Conservation (phyloP, 1,140 invertebrate species). For the Apis laboriosa region DNA sequence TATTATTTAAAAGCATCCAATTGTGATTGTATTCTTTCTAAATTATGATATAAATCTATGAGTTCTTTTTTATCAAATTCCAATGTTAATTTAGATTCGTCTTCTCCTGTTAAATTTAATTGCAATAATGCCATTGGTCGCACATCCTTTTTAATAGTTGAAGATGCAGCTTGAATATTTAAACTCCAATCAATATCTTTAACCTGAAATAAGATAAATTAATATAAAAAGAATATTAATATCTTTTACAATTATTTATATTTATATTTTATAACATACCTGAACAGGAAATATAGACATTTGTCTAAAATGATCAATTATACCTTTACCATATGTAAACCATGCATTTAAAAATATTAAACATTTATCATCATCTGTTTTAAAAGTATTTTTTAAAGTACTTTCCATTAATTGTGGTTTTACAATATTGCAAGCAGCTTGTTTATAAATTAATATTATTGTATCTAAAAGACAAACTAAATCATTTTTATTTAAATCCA, state of each 20-base stretch:
- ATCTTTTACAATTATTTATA: background rate
- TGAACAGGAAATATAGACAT: slow-evolving; percentile 74
- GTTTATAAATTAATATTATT: slow-evolving; percentile 67
- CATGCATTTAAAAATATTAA: slow-evolving; percentile 71
- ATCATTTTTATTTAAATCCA: slow-evolving; percentile 70
- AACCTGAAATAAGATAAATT: slow-evolving; percentile 55
- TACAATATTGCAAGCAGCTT: slow-evolving; percentile 71
- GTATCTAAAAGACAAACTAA: slow-evolving; percentile 69
- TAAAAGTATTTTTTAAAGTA: slow-evolving; percentile 69
- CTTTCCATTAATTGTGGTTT: slow-evolving; percentile 67
- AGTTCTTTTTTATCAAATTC: slow-evolving; percentile 73
- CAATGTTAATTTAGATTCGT: slow-evolving; percentile 67
- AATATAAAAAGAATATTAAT: background rate
- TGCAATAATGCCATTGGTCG: slow-evolving; percentile 71
- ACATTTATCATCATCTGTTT: slow-evolving; percentile 69
- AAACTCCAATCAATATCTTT: slow-evolving; percentile 74
- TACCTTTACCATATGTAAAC: slow-evolving; percentile 70
- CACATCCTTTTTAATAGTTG: slow-evolving; percentile 68
- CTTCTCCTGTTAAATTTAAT: slow-evolving; percentile 63
- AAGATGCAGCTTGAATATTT: slow-evolving; percentile 73
- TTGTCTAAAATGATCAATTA: slow-evolving; percentile 69
- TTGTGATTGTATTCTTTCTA: slow-evolving; percentile 75
- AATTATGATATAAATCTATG: slow-evolving; percentile 68
- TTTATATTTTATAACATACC: slow-evolving; percentile 52
- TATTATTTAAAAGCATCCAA: slow-evolving; percentile 74